These are phyloP conservation scores for Eunapius fragilis DNA, from an alignment of 37 sponge, comb jelly and placozoan genomes.

Conservation along the genomic window DNA sequence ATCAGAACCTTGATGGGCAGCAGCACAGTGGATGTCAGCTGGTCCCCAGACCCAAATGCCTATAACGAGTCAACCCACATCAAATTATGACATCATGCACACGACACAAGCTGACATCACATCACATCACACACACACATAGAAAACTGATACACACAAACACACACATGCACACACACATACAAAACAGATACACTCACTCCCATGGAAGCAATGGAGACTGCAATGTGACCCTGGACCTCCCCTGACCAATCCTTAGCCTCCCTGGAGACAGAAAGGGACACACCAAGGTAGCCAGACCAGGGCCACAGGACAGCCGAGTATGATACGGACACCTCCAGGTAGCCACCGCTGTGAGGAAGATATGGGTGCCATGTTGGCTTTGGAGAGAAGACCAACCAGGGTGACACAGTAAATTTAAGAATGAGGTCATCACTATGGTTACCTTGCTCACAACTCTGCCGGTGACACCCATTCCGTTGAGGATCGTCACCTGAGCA, in stretches of 20 bases:
- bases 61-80: constrained; percentile 5
- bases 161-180: too few species aligned
- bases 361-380: constrained; percentile 90
- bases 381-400: constrained; percentile 16
- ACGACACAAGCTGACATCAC: too few species aligned
- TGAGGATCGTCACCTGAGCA: constrained; percentile 90
- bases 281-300: constrained; percentile 94
- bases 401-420: neutral
- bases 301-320: constrained; percentile 95
- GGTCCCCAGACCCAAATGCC: constrained; percentile 39
- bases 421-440: neutral
- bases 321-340: constrained; percentile 91
- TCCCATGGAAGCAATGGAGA: constrained; percentile 67
- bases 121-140: neutral
- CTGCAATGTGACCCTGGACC: constrained; percentile 77
- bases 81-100: too few species aligned
- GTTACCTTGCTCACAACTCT: constrained; percentile 73
- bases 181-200: too few species aligned
- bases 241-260: constrained; percentile 58
- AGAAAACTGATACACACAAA: neutral
- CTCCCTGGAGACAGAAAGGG: constrained; percentile 66
- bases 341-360: constrained; percentile 58
- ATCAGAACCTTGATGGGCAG: constrained; percentile 86
- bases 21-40: constrained; percentile 61
- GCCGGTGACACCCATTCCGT: constrained; percentile 97